Percentiles rank a stretch among this genome's conserved stretches.
These are phyloP conservation scores for Calephelis nemesis DNA, from an alignment of 1,140 invertebrate genomes.

Conservation along the genomic window DNA sequence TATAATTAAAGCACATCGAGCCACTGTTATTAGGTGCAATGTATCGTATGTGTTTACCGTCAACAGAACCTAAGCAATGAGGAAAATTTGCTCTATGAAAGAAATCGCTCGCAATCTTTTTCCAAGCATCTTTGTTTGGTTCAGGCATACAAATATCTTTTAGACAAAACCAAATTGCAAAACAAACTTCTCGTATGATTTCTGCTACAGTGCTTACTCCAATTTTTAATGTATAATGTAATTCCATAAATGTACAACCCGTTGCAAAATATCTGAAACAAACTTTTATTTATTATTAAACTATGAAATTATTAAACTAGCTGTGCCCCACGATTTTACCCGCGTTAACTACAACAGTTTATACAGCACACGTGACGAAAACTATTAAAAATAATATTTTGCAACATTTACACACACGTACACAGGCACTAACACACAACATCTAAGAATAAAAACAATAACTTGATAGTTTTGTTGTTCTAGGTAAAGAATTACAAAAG, in stretches of 20 bases:
- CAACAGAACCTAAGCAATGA: constrained; percentile 36
- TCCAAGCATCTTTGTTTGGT: constrained; percentile 20
- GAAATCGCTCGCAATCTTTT: constrained; percentile 18
- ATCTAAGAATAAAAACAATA: too few relatives aligned
- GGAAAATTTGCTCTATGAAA: constrained; percentile 28
- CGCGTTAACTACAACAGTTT: too few relatives aligned
- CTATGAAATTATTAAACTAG: too few relatives aligned
- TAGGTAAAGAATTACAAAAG: constrained; percentile 23
- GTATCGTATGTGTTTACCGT: constrained; percentile 22
- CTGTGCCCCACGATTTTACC: too few relatives aligned
- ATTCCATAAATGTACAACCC: constrained; percentile 1
- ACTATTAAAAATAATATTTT: too few relatives aligned
- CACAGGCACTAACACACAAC: too few relatives aligned
- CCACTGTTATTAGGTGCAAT: constrained; percentile 38
- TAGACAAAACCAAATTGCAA: neutral
- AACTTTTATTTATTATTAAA: constrained; percentile 5
- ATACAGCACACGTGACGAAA: too few relatives aligned
- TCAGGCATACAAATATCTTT: constrained; percentile 13
- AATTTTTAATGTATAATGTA: neutral
- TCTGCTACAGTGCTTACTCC: neutral
- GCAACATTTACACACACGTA: too few relatives aligned
- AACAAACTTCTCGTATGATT: neutral
- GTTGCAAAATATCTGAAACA: constrained; percentile 4
- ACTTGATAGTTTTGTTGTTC: constrained; percentile 9
- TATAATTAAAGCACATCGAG: constrained; percentile 38